Evolutionary conservation across 2,113 vertebrate genomes (phyloP).

Genomic region (Panurus biarmicus): DNA sequence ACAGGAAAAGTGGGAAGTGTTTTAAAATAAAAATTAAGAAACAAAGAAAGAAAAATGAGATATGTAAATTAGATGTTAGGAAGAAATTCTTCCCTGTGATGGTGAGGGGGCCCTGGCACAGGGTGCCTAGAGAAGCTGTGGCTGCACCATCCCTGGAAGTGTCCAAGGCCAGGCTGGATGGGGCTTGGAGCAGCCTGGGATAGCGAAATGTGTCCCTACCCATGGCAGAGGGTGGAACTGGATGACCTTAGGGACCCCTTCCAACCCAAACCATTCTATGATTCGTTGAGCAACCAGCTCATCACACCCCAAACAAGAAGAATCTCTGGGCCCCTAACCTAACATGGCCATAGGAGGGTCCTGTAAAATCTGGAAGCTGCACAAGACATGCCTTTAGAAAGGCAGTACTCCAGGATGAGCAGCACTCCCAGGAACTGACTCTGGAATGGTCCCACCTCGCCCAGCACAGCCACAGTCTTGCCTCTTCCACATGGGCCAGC

Average conservation of each 20-base stretch:
- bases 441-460: background rate
- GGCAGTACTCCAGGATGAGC: background rate
- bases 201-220: background rate
- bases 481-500: background rate
- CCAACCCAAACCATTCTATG: background rate
- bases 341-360: background rate
- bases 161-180: accelerated
- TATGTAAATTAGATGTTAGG: background rate
- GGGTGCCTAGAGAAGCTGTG: background rate
- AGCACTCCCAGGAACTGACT: background rate
- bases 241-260: background rate
- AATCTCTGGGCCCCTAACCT: background rate
- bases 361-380: background rate
- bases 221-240: too few relatives aligned
- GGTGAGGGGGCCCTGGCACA: background rate
- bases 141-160: background rate
- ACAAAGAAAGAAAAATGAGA: accelerated
- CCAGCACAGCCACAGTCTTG: background rate
- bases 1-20: background rate
- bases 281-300: background rate
- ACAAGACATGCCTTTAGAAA: background rate
- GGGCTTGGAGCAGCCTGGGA: background rate
- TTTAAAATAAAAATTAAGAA: background rate
- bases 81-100: background rate
- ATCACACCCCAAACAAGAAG: background rate